Evolutionary conservation across 23 tunicate species (phyloP).

Genomic region (Clavelina lepadiformis): DNA sequence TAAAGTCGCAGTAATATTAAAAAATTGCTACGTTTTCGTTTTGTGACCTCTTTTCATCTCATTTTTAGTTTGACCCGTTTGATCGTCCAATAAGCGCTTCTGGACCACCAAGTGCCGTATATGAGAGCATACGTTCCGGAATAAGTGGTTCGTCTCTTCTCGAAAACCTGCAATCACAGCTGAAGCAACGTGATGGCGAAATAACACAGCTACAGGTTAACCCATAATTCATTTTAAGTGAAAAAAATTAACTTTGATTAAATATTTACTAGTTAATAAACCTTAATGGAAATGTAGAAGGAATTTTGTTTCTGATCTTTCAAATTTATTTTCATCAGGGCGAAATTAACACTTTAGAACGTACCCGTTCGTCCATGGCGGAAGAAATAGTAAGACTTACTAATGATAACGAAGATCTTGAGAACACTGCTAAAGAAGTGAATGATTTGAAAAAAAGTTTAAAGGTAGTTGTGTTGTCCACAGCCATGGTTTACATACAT

Average conservation of each 20-base stretch:
- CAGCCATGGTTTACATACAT: too few relatives aligned
- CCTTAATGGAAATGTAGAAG: too few relatives aligned
- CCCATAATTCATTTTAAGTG: too few relatives aligned
- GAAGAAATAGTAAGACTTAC: conserved; percentile 96
- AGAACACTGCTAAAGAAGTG: conserved; percentile 35
- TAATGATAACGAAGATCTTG: conserved; percentile 80
- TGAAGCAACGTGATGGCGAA: conserved; percentile 88
- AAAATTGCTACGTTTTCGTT: too few relatives aligned
- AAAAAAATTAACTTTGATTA: too few relatives aligned
- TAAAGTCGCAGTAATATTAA: too few relatives aligned
- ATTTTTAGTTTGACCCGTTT: conserved; percentile 40
- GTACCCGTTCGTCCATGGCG: conserved; percentile 92
- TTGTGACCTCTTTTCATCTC: too few relatives aligned
- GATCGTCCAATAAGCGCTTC: conserved; percentile 37
- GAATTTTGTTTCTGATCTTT: too few relatives aligned
- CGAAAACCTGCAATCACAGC: conserved; percentile 80
- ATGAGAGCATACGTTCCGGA: conserved; percentile 43
- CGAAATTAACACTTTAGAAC: conserved; percentile 84
- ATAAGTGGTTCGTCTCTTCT: conserved; percentile 45
- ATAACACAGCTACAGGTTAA: conserved; percentile 69
- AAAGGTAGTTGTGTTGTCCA: too few relatives aligned
- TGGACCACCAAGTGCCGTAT: conserved; percentile 31
- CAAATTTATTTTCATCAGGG: too few relatives aligned
- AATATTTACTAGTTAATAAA: too few relatives aligned
- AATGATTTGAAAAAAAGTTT: conserved; percentile 33